Evolutionary conservation across 1,140 invertebrate species (phyloP).

Genomic region (Hycleus phaleratus): DNA sequence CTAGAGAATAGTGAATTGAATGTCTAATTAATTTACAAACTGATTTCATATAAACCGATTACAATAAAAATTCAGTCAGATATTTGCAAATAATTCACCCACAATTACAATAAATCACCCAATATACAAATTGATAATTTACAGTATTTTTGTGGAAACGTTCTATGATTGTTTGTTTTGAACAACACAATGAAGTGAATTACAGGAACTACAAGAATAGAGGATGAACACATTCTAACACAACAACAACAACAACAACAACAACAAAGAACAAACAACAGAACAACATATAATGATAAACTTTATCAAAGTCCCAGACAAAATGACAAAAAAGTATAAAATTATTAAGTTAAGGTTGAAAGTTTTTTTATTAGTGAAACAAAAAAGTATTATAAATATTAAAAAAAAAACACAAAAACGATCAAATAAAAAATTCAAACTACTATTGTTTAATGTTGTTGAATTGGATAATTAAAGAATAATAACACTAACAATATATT

Average conservation of each 20-base stretch:
- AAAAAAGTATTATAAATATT: slow-evolving; percentile 38
- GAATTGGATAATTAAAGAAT: not conserved
- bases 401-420: slow-evolving; percentile 27
- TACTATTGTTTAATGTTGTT: slow-evolving; percentile 39
- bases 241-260: too few species aligned
- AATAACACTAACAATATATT: too few species aligned
- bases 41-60: too few species aligned
- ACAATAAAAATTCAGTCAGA: slow-evolving; percentile 17
- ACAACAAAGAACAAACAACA: too few species aligned
- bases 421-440: slow-evolving; percentile 41
- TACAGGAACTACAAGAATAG: slow-evolving; percentile 24
- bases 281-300: slow-evolving; percentile 25
- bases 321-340: too few species aligned
- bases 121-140: slow-evolving; percentile 7
- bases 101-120: too few species aligned
- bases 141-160: slow-evolving; percentile 34
- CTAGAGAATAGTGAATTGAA: too few species aligned
- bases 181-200: slow-evolving; percentile 7
- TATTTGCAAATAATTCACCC: slow-evolving; percentile 19
- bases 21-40: too few species aligned
- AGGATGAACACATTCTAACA: too few species aligned
- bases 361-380: slow-evolving; percentile 38
- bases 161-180: slow-evolving; percentile 32
- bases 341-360: slow-evolving; percentile 36
- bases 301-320: slow-evolving; percentile 30